Base-by-base conservation (phyloP, 2,888 invertebrate species). In the Lasioglossum leucozonium region DNA sequence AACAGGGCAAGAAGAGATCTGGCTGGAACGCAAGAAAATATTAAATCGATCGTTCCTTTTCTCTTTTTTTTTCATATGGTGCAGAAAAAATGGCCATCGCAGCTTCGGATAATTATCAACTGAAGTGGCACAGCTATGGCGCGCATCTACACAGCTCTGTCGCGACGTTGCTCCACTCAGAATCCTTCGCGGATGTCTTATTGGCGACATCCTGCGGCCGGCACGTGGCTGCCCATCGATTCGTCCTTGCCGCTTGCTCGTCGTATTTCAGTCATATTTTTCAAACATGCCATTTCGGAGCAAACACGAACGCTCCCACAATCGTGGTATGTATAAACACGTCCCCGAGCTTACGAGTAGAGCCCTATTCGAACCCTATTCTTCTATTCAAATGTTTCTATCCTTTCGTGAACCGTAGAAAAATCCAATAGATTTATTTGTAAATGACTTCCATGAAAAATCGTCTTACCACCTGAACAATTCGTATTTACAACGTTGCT, bases 91-190 rank as follows among this genome's bases (percentile, higher is more conserved):
- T 96, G 96, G 95, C 96, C 51, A 95, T 95, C 86, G 94, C 95
- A 65, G 95, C 95, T 72, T 95, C 96, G 92, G 98, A 98, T 95
- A 98, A 98, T 92, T 98, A 98, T 95, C 98, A 98, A 95, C 96
- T 98, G 78, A 98, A 98, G 96, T 98, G 98, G 98, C 97, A 98
- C 95, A 98, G 98, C 89, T 98, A 98, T 96, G 96, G 97, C 92
- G 96, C 97, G 47, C 97, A 98, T 95, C 96, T 98, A 92, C 98
- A 98, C 95, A 97, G 97, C 77, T 98, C 98, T 86, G 97, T 98
- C 75, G 97, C 98, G 83, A 97, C 97, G 30, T 95, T 97, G 92
- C 96, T 97, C 30, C 97, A 97, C 84, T 97, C 97, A 92, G 98
- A 98, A 94, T 96, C 97, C 89, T 98, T 97, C 94, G 97, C 98